These are phyloP conservation scores for Chondrosia reniformis DNA, from an alignment of 37 sponge, comb jelly and placozoan species.

Conservation along the genomic window DNA sequence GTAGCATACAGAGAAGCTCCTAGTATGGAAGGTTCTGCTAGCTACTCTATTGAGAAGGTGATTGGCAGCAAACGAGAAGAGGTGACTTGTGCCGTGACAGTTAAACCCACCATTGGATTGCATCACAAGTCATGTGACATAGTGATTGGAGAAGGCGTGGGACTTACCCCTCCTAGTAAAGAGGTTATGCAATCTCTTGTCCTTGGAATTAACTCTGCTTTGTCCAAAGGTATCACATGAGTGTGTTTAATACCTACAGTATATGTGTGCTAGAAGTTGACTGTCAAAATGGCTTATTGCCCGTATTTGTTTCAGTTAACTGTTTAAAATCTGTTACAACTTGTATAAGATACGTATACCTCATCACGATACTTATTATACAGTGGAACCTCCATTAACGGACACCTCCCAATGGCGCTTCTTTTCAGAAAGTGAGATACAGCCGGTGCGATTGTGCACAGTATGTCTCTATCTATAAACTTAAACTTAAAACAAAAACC, in stretches of 20 bases:
- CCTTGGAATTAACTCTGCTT: constrained; percentile 34
- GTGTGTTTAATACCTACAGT: neutral
- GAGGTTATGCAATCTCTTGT: constrained; percentile 30
- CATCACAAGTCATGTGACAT: neutral
- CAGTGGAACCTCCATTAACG: too few relatives aligned
- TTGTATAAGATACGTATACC: too few relatives aligned
- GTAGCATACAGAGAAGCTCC: constrained; percentile 86
- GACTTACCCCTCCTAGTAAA: neutral
- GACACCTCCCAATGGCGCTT: too few relatives aligned
- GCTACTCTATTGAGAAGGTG: constrained; percentile 15
- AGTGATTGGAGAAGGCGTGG: neutral
- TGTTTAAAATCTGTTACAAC: too few relatives aligned
- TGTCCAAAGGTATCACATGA: constrained; percentile 35
- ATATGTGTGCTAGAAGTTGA: neutral
- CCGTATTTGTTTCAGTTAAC: too few relatives aligned
- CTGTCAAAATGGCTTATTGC: neutral
- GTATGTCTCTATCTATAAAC: too few relatives aligned
- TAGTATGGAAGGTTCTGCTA: constrained; percentile 20
- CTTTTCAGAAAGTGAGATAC: too few relatives aligned
- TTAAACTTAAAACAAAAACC: too few relatives aligned
- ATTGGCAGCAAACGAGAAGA: constrained; percentile 32
- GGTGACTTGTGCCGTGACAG: constrained; percentile 17
- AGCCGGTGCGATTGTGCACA: too few relatives aligned
- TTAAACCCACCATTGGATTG: constrained; percentile 11
- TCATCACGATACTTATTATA: too few relatives aligned